Percentiles rank a stretch among this genome's conserved stretches.
phyloP scores from a whole-genome alignment of 2,113 vertebrate species.

The Saguinus imperator region DNA sequence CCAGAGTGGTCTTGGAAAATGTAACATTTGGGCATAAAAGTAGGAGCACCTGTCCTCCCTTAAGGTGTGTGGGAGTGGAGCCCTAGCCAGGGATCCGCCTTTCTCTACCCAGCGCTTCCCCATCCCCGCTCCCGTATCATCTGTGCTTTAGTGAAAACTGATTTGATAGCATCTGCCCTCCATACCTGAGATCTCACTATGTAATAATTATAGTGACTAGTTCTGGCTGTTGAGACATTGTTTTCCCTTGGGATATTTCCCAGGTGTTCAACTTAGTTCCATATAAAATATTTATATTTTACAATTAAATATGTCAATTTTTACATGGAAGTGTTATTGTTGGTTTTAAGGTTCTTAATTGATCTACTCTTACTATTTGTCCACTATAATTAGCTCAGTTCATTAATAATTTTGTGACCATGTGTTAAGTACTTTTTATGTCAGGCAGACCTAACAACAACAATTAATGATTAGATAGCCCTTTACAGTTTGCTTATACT shows the following conservation, averaged over 20 bases:
- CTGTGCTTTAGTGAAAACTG: not conserved
- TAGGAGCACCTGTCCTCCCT: no score
- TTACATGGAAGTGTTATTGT: not conserved
- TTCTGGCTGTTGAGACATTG: not conserved
- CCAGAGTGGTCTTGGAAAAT: no score
- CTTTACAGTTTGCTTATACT: not conserved
- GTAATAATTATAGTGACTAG: not conserved
- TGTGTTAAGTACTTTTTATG: not conserved
- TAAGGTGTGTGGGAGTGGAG: no score
- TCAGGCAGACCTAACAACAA: not conserved
- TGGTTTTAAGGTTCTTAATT: slow-evolving; percentile 34
- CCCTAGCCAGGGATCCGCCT: no score
- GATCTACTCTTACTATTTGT: not conserved
- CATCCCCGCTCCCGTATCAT: not conserved
- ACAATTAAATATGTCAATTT: not conserved
- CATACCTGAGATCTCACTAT: not conserved
- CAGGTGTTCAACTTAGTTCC: not conserved
- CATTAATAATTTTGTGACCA: not conserved
- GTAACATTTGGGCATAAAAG: no score
- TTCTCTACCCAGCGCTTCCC: no score
- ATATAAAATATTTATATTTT: not conserved
- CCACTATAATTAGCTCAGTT: not conserved
- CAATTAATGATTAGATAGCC: not conserved
- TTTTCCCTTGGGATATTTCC: not conserved
- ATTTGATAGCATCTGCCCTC: not conserved